These are phyloP conservation scores for Sarcophaga subvicina DNA, from an alignment of 2,888 invertebrate species.

Conservation along the genomic window DNA sequence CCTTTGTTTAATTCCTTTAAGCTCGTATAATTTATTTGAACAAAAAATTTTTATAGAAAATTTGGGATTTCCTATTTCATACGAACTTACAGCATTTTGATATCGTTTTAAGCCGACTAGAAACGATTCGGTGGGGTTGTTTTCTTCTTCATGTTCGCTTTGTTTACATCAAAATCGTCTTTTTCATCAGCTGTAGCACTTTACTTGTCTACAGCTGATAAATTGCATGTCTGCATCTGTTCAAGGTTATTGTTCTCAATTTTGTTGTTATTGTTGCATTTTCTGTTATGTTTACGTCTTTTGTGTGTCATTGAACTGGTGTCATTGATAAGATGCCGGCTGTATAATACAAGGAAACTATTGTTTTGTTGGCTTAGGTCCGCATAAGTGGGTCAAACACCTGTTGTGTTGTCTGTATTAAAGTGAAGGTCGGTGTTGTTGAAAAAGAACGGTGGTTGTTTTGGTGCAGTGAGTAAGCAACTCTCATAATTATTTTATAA, in stretches of 20 bases:
- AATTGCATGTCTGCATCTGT: constrained; percentile 53
- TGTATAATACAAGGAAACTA: background rate
- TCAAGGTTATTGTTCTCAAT: constrained; percentile 35
- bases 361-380: constrained; percentile 7
- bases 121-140: constrained; percentile 26
- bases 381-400: constrained; percentile 32
- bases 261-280: constrained; percentile 5
- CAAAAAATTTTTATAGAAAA: too few species aligned
- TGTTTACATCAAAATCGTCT: constrained; percentile 34
- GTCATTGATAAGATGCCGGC: constrained; percentile 47
- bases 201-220: constrained; percentile 52
- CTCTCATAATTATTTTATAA: too few species aligned
- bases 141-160: background rate
- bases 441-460: background rate
- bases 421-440: background rate
- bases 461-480: background rate
- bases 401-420: constrained; percentile 17
- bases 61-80: too few species aligned
- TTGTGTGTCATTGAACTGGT: constrained; percentile 51
- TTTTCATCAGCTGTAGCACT: constrained; percentile 12
- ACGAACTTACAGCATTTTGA: background rate
- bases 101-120: background rate
- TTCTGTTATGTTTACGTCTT: constrained; percentile 18
- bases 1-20: too few species aligned
- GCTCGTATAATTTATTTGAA: too few species aligned